These are phyloP conservation scores for Tapirus terrestris DNA, from an alignment of 2,113 vertebrate genomes.

Conservation along the genomic window DNA sequence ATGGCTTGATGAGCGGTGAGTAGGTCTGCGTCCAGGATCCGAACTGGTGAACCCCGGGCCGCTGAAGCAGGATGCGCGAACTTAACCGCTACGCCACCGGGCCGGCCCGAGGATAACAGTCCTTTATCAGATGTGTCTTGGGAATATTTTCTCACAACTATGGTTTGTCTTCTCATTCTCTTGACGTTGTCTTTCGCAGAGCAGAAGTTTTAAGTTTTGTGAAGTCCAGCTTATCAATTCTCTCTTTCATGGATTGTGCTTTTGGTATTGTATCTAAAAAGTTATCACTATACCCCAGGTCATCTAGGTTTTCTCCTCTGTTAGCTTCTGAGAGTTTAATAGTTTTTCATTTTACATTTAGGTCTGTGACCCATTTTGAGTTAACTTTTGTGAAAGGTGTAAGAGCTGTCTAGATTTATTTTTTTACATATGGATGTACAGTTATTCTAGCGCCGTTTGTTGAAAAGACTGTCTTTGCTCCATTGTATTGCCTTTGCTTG, in stretches of 20 bases:
- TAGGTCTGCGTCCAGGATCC: too few relatives aligned
- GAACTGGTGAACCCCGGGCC: too few relatives aligned
- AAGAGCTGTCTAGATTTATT: neutral
- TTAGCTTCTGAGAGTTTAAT: neutral
- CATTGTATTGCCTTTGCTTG: neutral
- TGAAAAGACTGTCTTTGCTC: neutral
- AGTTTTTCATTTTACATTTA: neutral
- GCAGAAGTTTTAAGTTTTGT: neutral
- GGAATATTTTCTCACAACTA: neutral
- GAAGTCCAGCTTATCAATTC: neutral
- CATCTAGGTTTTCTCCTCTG: neutral
- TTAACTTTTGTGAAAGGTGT: neutral
- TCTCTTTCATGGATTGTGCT: neutral
- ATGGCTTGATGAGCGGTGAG: too few relatives aligned
- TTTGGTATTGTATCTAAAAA: neutral
- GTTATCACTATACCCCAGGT: neutral
- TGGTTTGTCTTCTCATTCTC: neutral
- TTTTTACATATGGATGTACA: neutral
- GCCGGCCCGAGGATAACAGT: neutral
- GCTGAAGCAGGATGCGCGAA: too few relatives aligned
- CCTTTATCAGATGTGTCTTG: neutral
- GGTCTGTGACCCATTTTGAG: neutral
- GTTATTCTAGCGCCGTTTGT: neutral
- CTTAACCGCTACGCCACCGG: too few relatives aligned
- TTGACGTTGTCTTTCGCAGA: neutral